These are phyloP conservation scores for Excalfactoria chinensis DNA, from an alignment of 2,113 vertebrate genomes.

Conservation along the genomic window DNA sequence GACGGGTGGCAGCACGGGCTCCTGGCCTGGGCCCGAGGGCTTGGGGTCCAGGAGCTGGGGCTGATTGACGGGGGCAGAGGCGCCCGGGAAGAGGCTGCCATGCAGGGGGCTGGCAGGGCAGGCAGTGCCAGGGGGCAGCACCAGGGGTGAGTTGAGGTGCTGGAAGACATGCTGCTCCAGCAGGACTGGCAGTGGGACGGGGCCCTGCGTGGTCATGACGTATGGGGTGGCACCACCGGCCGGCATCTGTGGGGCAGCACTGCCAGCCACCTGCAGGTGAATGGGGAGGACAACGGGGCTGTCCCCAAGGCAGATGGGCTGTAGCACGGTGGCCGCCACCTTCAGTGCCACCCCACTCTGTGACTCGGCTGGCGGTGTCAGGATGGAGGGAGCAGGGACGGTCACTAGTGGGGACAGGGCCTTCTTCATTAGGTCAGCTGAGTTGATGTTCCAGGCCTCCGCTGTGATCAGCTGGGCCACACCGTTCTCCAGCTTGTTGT, in stretches of 20 bases:
- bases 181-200: slow-evolving; percentile 90
- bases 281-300: slow-evolving; percentile 93
- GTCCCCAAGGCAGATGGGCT: slow-evolving; percentile 95
- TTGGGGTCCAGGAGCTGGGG: slow-evolving; percentile 89
- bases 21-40: slow-evolving; percentile 80
- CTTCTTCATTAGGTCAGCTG: slow-evolving; percentile 87
- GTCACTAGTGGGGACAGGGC: slow-evolving; percentile 82
- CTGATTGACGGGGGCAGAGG: slow-evolving; percentile 80
- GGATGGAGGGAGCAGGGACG: slow-evolving; percentile 81
- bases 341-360: slow-evolving; percentile 90
- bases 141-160: slow-evolving; percentile 89
- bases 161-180: slow-evolving; percentile 96
- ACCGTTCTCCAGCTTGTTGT: slow-evolving; percentile 87
- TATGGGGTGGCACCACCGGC: slow-evolving; percentile 85
- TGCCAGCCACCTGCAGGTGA: slow-evolving; percentile 91
- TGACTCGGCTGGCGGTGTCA: slow-evolving; percentile 84
- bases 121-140: slow-evolving; percentile 81
- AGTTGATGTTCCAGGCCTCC: slow-evolving; percentile 86
- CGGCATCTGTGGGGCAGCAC: slow-evolving; percentile 83
- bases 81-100: slow-evolving; percentile 82
- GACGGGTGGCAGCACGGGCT: slow-evolving; percentile 85
- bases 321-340: slow-evolving; percentile 91
- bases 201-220: slow-evolving; percentile 91
- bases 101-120: slow-evolving; percentile 84
- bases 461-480: slow-evolving; percentile 81